These are phyloP conservation scores for Drosophila sordidapex DNA, from an alignment of 2,888 invertebrate species.

Conservation along the genomic window DNA sequence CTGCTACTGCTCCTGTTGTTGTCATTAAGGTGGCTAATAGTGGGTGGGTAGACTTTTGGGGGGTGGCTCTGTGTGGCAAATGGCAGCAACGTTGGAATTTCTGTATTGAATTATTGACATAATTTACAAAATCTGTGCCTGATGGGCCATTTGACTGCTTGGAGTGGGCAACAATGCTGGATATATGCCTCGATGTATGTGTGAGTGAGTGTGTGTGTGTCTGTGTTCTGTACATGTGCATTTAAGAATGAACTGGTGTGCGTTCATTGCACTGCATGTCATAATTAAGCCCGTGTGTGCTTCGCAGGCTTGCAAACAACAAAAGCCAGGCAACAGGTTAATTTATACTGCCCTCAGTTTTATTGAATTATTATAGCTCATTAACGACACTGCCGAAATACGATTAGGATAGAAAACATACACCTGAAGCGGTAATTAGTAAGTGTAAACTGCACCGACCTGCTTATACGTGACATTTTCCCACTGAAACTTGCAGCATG, in stretches of 20 bases:
- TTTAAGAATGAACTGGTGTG: conserved; percentile 2
- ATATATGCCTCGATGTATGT: conserved; percentile 26
- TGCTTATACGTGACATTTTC: conserved; percentile 9
- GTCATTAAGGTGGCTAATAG: conserved; percentile 53
- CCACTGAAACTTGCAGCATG: conserved; percentile 50
- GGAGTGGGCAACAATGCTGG: conserved; percentile 34
- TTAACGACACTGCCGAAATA: conserved; percentile 58
- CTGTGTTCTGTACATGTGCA: background rate
- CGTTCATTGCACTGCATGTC: conserved; percentile 22
- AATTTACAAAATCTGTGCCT: conserved; percentile 80
- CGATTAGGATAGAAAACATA: conserved; percentile 42
- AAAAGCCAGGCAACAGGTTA: conserved; percentile 64
- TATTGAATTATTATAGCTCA: conserved; percentile 75
- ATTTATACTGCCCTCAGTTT: conserved; percentile 68
- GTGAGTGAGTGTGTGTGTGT: background rate
- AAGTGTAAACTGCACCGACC: background rate
- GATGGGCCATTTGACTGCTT: conserved; percentile 70
- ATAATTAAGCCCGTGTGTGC: conserved; percentile 37
- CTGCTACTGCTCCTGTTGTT: conserved; percentile 16
- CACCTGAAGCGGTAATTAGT: background rate
- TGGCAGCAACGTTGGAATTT: conserved; percentile 70
- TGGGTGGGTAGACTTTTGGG: conserved; percentile 3
- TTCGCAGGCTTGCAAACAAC: conserved; percentile 12
- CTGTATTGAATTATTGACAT: conserved; percentile 80
- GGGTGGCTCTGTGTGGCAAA: conserved; percentile 35